Evolutionary conservation across 2,113 vertebrate genomes (phyloP).

Genomic region (Myanophis thanlyinensis): DNA sequence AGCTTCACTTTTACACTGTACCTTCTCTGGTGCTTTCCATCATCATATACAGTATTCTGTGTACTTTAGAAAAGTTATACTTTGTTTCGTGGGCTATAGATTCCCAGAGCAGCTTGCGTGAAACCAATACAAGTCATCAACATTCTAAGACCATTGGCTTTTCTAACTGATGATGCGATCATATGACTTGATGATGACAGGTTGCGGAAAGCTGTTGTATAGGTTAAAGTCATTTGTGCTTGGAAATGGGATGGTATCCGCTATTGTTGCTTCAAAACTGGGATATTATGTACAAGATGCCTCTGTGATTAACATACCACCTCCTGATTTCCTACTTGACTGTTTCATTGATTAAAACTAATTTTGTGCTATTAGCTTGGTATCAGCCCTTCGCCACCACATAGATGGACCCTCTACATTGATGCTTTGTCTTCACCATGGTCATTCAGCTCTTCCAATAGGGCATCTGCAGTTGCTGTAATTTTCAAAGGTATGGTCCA

Average conservation of each 20-base stretch:
- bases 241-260: background rate
- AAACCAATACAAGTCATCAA: background rate
- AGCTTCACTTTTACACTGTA: background rate
- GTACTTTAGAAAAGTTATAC: background rate
- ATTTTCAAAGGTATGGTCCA: background rate
- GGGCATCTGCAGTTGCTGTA: background rate
- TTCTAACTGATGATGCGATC: background rate
- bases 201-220: background rate
- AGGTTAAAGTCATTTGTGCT: background rate
- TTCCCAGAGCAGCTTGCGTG: background rate
- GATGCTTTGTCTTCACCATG: background rate
- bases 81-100: background rate
- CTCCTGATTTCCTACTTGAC: background rate
- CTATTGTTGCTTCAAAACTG: background rate
- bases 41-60: background rate
- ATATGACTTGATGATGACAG: background rate
- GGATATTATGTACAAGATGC: background rate
- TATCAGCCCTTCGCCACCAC: background rate
- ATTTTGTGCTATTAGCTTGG: background rate
- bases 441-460: background rate
- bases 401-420: background rate
- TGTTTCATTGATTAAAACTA: background rate
- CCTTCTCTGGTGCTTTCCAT: background rate
- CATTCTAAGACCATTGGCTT: background rate
- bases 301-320: background rate